These are phyloP conservation scores for Tapirus indicus DNA, from an alignment of 2,797 vertebrate species.

Conservation along the genomic window DNA sequence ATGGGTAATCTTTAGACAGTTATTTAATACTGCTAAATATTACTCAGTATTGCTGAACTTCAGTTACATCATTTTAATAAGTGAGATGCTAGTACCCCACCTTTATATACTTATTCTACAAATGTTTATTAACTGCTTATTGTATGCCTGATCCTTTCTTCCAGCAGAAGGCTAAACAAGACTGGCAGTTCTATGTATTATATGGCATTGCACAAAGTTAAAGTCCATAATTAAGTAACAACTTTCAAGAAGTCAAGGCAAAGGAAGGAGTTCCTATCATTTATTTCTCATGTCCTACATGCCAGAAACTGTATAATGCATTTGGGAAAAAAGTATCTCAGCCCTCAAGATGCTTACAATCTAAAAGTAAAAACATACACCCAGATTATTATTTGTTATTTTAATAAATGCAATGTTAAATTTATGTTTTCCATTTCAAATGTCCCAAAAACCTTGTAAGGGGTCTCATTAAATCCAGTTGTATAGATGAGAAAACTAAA, in stretches of 20 bases:
- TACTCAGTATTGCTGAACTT: not conserved
- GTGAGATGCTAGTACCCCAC: not conserved
- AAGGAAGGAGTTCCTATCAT: not conserved
- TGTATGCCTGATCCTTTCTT: not conserved
- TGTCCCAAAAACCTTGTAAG: not conserved
- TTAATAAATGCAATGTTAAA: not conserved
- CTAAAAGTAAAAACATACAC: not conserved
- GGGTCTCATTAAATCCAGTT: not conserved
- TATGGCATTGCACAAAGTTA: not conserved
- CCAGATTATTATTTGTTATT: not conserved
- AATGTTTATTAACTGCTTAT: not conserved
- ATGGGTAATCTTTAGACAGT: not conserved
- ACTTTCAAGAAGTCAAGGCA: not conserved
- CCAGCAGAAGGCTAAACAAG: not conserved
- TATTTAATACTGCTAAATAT: not conserved
- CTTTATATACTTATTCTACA: not conserved
- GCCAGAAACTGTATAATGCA: not conserved
- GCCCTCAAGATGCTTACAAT: not conserved
- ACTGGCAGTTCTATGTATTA: not conserved
- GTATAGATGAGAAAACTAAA: slow-evolving; percentile 17
- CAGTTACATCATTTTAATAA: not conserved
- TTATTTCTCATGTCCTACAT: not conserved
- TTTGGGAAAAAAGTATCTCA: not conserved
- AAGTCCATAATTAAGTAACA: not conserved
- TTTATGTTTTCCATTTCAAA: not conserved